A percentile compares a stretch with the other conserved stretches of the same genome.
Evolutionary conservation across 2,888 invertebrate species (phyloP).

Genomic region (Bedellia somnulentella): DNA sequence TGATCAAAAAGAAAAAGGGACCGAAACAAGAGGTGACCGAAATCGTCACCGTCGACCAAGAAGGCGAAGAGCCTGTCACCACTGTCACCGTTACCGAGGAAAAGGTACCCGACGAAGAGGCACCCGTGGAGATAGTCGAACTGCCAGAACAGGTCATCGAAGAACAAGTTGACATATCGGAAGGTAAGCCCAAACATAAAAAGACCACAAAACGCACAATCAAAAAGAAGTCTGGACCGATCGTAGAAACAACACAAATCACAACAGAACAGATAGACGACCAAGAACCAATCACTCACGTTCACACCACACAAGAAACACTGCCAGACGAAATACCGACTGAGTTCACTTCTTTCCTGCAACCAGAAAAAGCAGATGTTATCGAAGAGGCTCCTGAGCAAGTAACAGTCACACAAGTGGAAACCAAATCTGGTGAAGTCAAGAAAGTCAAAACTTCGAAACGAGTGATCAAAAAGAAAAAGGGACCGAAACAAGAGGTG

Average conservation of each 20-base stretch:
- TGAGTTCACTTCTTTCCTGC: constrained; percentile 5
- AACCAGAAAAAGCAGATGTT: constrained; percentile 15
- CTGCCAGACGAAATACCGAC: constrained; percentile 4
- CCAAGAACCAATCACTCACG: constrained; percentile 13
- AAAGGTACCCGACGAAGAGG: background rate
- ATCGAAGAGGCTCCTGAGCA: constrained; percentile 23
- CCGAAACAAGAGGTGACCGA: constrained; percentile 25
- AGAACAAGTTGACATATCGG: constrained; percentile 12
- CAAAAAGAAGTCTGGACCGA: constrained; percentile 19
- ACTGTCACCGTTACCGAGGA: constrained; percentile 10
- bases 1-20: constrained; percentile 19
- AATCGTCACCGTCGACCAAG: constrained; percentile 17
- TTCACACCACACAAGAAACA: constrained; percentile 11
- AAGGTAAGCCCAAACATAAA: constrained; percentile 18
- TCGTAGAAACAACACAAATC: constrained; percentile 22
- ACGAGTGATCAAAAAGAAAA: constrained; percentile 19
- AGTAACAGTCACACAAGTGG: constrained; percentile 25
- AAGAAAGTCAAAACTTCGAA: constrained; percentile 21
- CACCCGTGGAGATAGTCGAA: constrained; percentile 11
- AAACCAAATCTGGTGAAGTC: constrained; percentile 18
- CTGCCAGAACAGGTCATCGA: constrained; percentile 22
- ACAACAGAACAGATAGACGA: constrained; percentile 18
- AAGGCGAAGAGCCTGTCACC: constrained; percentile 14
- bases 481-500: constrained; percentile 17
- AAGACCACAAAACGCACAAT: constrained; percentile 17